Evolutionary conservation across 1,140 invertebrate genomes (phyloP), one percentile per base, ranked within the genome.

Genomic region (Ooceraea biroi): DNA sequence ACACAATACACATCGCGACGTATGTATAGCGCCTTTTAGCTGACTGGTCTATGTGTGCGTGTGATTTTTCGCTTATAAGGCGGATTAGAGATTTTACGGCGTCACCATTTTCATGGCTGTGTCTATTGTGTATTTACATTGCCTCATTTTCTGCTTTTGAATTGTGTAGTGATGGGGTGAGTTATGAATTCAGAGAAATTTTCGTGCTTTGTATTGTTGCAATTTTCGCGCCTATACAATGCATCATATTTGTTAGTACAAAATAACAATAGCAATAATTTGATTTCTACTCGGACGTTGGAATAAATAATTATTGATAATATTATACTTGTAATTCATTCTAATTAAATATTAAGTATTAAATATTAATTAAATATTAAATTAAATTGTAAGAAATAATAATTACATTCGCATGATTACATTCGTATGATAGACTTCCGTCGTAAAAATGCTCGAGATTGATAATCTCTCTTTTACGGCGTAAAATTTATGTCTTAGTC

Each of bases 1-100:
- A 41, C 30, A 63, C 63, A 36, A 78, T 69, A 55, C n/a, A 63
- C 30, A 68, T 44, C 63, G 50, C 12, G 63, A 30, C 52, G 30
- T 30, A 48, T 68, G 65, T 50, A n/a, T n/a, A n/a, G n/a, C 8
- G 41, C 17, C 57, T 80, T 80, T 80, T 55, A 50, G 12, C 17
- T 78, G 44, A 44, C n/a, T 5, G 50, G 36, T 44, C n/a, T n/a
- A n/a, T n/a, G n/a, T n/a, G n/a, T n/a, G n/a, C n/a, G 63, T 80
- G 76, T 80, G 50, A 22, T 30, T 22, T 27, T 12, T 12, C 7
- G 46, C 50, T 19, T 55, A 57, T 57, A 60, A 80, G 27, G 50
- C 22, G 76, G 63, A 78, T 78, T 57, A 46, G n/a, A n/a, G n/a
- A n/a, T n/a, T n/a, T n/a, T 78, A 78, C 17, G 36, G n/a, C 22